These are phyloP conservation scores for Ailurus styani DNA, from an alignment of 2,113 vertebrate species.

Conservation along the genomic window DNA sequence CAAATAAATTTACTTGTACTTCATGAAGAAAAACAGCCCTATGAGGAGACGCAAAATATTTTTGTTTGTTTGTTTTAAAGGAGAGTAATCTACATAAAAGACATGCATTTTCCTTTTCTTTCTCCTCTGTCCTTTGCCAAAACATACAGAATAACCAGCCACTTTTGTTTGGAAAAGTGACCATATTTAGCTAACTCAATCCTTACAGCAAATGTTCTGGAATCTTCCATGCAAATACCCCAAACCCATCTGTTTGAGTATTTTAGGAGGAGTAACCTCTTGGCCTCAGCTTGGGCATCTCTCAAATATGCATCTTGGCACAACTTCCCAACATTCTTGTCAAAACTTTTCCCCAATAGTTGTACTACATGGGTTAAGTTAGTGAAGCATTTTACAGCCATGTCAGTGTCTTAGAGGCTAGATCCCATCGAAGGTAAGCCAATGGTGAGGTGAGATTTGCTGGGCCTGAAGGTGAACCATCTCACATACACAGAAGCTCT, in stretches of 20 bases:
- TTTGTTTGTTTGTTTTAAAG: constrained; percentile 21
- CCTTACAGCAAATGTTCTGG: constrained; percentile 33
- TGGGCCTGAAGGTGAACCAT: neutral
- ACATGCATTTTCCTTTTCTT: constrained; percentile 17
- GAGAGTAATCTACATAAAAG: neutral
- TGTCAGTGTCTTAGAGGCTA: neutral
- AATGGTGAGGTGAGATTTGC: neutral
- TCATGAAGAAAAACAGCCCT: neutral
- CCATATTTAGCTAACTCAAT: constrained; percentile 68
- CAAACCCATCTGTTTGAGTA: constrained; percentile 45
- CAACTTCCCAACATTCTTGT: constrained; percentile 21
- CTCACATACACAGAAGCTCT: neutral
- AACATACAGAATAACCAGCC: constrained; percentile 24
- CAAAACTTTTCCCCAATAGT: constrained; percentile 30
- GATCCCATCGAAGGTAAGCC: constrained; percentile 14
- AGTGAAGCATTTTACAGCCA: constrained; percentile 25
- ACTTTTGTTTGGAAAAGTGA: constrained; percentile 36
- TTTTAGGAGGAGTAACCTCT: constrained; percentile 61
- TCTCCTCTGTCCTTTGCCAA: neutral
- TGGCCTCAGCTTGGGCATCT: constrained; percentile 37
- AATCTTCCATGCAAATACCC: constrained; percentile 54
- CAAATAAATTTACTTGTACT: neutral
- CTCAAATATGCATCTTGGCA: constrained; percentile 51
- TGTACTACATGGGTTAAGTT: constrained; percentile 9
- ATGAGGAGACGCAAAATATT: neutral